Conservation (phyloP, 2,888 invertebrate genomes). For the Pollenia angustigena region DNA sequence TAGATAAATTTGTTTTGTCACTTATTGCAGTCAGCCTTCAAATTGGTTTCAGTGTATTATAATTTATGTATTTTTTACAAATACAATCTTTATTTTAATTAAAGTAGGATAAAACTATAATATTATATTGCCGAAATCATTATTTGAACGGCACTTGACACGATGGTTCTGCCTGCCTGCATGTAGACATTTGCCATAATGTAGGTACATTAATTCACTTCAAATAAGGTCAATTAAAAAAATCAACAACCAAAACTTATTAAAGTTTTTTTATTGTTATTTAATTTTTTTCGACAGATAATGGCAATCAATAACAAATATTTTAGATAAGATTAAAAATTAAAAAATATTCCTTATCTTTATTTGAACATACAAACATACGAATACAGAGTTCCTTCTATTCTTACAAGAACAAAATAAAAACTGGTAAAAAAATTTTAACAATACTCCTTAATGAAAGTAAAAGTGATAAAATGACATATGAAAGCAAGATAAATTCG, state of each 20-base stretch:
- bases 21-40: too few species aligned
- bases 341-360: not conserved
- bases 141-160: constrained; percentile 21
- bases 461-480: too few species aligned
- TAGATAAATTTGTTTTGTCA: too few species aligned
- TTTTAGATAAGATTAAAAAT: constrained; percentile 38
- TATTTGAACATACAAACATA: too few species aligned
- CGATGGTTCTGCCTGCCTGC: constrained; percentile 38
- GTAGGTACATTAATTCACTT: constrained; percentile 53
- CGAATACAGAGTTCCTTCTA: too few species aligned
- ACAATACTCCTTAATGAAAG: too few species aligned
- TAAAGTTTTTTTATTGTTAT: constrained; percentile 21
- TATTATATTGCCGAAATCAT: not conserved
- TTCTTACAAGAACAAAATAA: too few species aligned
- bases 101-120: constrained; percentile 2
- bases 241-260: constrained; percentile 37
- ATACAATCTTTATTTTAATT: not conserved
- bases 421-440: too few species aligned
- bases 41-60: too few species aligned
- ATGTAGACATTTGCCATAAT: constrained; percentile 38
- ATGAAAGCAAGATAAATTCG: too few species aligned
- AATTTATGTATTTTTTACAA: not conserved
- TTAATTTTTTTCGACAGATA: constrained; percentile 13
- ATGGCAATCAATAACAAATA: constrained; percentile 21
- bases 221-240: constrained; percentile 65